Conservation (phyloP, 2,113 vertebrate genomes). For the Eclectus roratus region DNA sequence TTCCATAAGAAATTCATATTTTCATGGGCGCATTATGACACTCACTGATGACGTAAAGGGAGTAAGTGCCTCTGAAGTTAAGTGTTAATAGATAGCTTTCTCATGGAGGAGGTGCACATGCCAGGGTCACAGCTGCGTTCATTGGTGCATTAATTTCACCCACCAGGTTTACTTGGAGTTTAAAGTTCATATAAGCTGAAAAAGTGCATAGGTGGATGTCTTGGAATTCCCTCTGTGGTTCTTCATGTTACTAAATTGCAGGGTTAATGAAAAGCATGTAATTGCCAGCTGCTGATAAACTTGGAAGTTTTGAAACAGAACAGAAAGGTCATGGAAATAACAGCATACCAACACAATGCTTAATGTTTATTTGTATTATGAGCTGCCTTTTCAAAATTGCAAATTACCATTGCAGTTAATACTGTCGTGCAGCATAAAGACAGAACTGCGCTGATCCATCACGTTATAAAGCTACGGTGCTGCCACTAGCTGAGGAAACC, state of each 20-base stretch:
- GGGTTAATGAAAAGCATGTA: neutral
- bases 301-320: conserved; percentile 16
- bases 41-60: neutral
- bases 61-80: neutral
- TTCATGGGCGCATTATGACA: neutral
- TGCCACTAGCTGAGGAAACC: neutral
- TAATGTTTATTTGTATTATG: conserved; percentile 40
- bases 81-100: neutral
- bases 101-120: neutral
- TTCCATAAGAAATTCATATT: neutral
- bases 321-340: conserved; percentile 47
- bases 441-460: neutral
- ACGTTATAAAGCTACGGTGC: fast-evolving
- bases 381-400: conserved; percentile 13
- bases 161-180: neutral
- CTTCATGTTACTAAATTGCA: neutral
- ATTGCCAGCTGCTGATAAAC: conserved; percentile 9
- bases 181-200: neutral
- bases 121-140: neutral
- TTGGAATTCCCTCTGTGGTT: neutral
- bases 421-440: neutral
- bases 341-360: neutral
- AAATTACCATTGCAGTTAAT: neutral
- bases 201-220: neutral
- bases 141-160: neutral